A percentile compares a stretch with the other conserved stretches of the same genome.
These are phyloP conservation scores for Ctenopoma kingsleyae DNA, from an alignment of 2,797 vertebrate species.

Conservation along the genomic window DNA sequence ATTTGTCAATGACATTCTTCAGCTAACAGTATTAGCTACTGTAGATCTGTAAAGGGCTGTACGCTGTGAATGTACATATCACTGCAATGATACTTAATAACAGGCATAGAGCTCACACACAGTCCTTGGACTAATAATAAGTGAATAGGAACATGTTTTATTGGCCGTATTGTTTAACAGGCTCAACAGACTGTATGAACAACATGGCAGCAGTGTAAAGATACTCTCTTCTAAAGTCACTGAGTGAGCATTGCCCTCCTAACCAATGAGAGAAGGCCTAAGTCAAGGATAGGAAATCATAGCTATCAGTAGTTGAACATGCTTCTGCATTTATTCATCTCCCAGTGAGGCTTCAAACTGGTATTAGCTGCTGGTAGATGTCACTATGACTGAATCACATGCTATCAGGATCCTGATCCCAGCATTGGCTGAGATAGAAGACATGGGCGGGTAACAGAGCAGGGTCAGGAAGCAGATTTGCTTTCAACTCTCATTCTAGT, in stretches of 20 bases:
- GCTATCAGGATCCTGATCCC: no score
- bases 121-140: constrained; percentile 4
- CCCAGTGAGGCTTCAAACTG: neutral
- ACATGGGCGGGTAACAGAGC: neutral
- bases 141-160: constrained; percentile 16
- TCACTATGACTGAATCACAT: no score
- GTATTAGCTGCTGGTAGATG: no score
- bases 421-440: no score
- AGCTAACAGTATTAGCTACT: constrained; percentile 53
- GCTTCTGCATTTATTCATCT: neutral
- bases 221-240: neutral
- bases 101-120: constrained; percentile 8
- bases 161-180: neutral
- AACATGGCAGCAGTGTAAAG: neutral
- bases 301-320: neutral
- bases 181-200: neutral
- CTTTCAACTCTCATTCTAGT: neutral
- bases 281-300: neutral
- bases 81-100: constrained; percentile 10
- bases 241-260: neutral
- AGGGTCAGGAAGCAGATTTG: neutral
- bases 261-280: neutral
- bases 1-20: constrained; percentile 65
- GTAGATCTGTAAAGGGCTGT: constrained; percentile 34
- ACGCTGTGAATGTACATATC: constrained; percentile 27